These are phyloP conservation scores for Harmothoe impar DNA, from an alignment of 2,888 invertebrate species.

Conservation along the genomic window DNA sequence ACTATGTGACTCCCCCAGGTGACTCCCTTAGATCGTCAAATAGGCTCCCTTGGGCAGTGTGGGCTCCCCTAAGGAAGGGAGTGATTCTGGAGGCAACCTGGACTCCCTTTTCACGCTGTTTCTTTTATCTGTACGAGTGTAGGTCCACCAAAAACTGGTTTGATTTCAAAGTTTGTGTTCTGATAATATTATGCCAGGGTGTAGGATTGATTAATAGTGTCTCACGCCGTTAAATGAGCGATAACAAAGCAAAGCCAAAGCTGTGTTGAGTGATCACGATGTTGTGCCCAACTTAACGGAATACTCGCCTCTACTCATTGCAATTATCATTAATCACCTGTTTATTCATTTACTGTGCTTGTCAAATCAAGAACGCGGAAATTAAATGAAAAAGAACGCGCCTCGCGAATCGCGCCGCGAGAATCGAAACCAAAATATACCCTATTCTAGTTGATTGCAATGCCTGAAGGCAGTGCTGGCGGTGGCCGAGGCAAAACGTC, in stretches of 20 bases:
- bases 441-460: background rate
- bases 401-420: background rate
- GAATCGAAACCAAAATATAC: slow-evolving; percentile 31
- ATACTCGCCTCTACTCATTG: background rate
- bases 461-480: background rate
- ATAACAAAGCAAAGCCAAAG: background rate
- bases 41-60: too few relatives aligned
- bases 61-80: too few relatives aligned
- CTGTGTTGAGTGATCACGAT: background rate
- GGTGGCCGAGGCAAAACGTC: background rate
- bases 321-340: slow-evolving; percentile 17
- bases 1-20: too few relatives aligned
- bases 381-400: background rate
- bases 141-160: too few relatives aligned
- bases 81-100: too few relatives aligned
- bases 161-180: too few relatives aligned
- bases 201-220: too few relatives aligned
- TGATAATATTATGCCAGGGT: too few relatives aligned
- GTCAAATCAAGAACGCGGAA: background rate
- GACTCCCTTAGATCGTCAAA: too few relatives aligned
- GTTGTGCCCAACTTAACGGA: background rate
- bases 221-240: too few relatives aligned
- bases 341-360: background rate
- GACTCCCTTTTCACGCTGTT: too few relatives aligned
- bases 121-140: too few relatives aligned